Conservation (phyloP, 1,140 invertebrate species). For the Potamilus streckersoni region DNA sequence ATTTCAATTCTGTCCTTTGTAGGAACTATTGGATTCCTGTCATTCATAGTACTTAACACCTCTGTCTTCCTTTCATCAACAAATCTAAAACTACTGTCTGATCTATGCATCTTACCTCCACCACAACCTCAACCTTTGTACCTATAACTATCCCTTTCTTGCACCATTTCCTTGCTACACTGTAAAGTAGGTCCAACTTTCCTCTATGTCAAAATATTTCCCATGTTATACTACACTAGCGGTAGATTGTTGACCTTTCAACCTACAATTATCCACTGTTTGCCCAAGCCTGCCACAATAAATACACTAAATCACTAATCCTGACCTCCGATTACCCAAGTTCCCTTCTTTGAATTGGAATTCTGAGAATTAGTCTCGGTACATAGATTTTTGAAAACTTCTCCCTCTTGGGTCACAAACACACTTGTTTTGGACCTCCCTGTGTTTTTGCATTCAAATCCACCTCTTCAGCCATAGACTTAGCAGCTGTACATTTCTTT, state of each 20-base stretch:
- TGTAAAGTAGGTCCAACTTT: not conserved
- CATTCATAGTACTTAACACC: not conserved
- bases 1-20: constrained; percentile 12
- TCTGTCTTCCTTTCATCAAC: not conserved
- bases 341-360: not conserved
- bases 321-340: not conserved
- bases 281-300: not conserved
- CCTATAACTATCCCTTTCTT: not conserved
- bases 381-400: not conserved
- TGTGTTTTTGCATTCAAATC: not conserved
- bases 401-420: not conserved
- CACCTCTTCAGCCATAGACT: not conserved
- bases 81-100: not conserved
- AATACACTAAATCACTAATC: not conserved
- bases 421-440: too few relatives aligned
- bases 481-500: not conserved
- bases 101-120: not conserved
- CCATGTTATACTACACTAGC: not conserved
- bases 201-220: too few relatives aligned
- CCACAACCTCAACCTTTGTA: not conserved
- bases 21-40: not conserved
- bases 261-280: not conserved
- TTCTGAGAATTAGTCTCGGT: not conserved
- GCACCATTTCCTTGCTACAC: too few relatives aligned
- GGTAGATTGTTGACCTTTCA: not conserved